phyloP scores from a whole-genome alignment of 2,113 vertebrate species.

The Alosa alosa region DNA sequence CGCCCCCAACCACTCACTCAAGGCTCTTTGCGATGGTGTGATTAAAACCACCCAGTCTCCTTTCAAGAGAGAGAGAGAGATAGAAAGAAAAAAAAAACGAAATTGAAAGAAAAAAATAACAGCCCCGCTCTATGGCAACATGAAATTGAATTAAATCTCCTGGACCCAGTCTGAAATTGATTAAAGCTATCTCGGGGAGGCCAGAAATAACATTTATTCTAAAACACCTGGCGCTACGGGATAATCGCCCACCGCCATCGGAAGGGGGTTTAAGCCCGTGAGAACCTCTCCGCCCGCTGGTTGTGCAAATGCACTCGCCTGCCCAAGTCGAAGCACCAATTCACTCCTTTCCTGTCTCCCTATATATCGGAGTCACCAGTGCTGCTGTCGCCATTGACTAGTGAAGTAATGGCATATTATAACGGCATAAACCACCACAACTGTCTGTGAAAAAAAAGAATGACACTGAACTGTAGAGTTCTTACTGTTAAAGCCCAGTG shows the following conservation, averaged over 20 bases:
- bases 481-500: not conserved
- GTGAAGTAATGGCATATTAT: not conserved
- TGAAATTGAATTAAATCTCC: conserved; percentile 37
- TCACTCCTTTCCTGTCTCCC: not conserved
- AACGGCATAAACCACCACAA: not conserved
- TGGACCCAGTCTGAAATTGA: conserved; percentile 32
- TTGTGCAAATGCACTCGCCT: not conserved
- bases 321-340: not conserved
- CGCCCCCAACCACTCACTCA: not conserved
- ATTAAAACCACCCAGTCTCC: conserved; percentile 15
- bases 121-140: conserved; percentile 25
- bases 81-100: not conserved
- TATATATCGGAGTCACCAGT: not conserved
- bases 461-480: not conserved
- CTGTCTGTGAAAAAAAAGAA: not conserved
- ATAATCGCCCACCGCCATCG: conserved; percentile 7
- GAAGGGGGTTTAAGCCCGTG: not conserved
- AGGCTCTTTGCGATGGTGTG: conserved; percentile 23
- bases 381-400: not conserved
- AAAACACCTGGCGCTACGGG: conserved; percentile 22
- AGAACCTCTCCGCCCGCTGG: not conserved
- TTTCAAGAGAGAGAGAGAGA: not conserved
- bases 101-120: conserved; percentile 13
- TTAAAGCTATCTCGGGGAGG: conserved; percentile 27
- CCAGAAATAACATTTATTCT: conserved; percentile 30